Percentiles rank a stretch among this genome's conserved stretches.
Evolutionary conservation across 35 echinoderm and acorn worm species (phyloP).

Genomic region (Stichopus chloronotus): DNA sequence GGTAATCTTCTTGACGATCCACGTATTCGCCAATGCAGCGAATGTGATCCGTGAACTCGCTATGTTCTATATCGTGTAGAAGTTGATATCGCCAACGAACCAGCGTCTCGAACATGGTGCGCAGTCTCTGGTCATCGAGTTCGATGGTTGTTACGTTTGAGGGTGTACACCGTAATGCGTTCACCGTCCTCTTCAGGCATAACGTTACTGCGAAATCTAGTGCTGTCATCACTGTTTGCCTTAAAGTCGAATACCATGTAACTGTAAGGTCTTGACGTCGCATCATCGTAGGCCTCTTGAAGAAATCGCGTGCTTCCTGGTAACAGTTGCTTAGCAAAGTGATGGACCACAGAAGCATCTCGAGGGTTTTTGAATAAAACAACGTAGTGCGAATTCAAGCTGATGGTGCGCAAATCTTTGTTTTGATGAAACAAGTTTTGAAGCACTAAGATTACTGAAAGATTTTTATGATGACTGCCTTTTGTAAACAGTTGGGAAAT

Average conservation of each 20-base stretch:
- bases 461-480: no score
- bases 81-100: no score
- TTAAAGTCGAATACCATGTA: constrained; percentile 82
- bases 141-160: neutral
- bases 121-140: no score
- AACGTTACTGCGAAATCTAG: neutral
- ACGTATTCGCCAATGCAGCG: no score
- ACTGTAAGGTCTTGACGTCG: constrained; percentile 58
- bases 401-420: neutral
- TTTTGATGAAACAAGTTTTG: constrained; percentile 6
- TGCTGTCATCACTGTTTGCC: constrained; percentile 32
- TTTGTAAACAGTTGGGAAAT: no score
- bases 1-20: no score
- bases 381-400: no score
- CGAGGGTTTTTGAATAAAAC: no score
- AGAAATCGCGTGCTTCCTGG: constrained; percentile 61
- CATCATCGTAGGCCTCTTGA: constrained; percentile 71
- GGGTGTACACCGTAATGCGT: neutral
- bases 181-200: neutral
- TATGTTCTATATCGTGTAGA: no score
- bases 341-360: no score
- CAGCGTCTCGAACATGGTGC: no score
- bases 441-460: neutral
- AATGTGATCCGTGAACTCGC: no score
- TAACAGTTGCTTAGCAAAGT: constrained; percentile 58